A percentile compares a stretch with the other conserved stretches of the same genome.
phyloP scores from a whole-genome alignment of 1,140 invertebrate genomes.

The Oscheius sp. region DNA sequence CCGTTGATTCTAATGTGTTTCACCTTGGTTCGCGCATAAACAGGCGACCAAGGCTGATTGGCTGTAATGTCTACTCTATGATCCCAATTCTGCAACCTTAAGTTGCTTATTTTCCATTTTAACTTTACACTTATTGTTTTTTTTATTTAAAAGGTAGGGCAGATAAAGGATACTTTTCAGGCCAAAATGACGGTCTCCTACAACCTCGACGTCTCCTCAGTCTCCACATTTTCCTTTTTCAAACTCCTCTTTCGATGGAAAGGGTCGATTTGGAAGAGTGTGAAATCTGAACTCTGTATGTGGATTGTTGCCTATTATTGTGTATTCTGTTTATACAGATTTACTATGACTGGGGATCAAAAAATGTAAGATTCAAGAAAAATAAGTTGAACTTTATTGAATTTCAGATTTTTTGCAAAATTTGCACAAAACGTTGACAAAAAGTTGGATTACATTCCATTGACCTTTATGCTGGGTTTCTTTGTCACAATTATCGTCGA shows the following conservation, averaged over 20 bases:
- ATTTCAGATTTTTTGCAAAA: background rate
- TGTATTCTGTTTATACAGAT: constrained; percentile 1
- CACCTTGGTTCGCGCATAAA: no score
- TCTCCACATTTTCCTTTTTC: constrained; percentile 10
- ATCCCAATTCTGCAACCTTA: background rate
- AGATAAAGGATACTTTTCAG: background rate
- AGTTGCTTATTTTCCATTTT: background rate
- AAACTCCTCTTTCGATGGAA: constrained; percentile 29
- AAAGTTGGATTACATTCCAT: constrained; percentile 7
- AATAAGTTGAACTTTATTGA: background rate
- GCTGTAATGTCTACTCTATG: background rate
- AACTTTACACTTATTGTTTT: background rate
- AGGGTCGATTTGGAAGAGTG: constrained; percentile 34
- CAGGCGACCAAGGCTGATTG: no score
- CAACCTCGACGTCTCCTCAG: constrained; percentile 27
- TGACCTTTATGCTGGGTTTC: constrained; percentile 48
- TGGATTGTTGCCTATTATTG: constrained; percentile 15
- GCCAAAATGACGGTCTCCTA: constrained; percentile 36
- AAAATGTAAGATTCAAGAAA: background rate
- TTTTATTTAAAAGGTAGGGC: background rate
- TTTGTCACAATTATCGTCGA: constrained; percentile 48
- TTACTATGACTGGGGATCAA: background rate
- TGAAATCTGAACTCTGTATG: background rate
- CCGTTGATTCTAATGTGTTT: no score
- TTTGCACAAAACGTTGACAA: background rate